phyloP scores from a whole-genome alignment of 1,140 invertebrate genomes.

The Megalonaias nervosa region DNA sequence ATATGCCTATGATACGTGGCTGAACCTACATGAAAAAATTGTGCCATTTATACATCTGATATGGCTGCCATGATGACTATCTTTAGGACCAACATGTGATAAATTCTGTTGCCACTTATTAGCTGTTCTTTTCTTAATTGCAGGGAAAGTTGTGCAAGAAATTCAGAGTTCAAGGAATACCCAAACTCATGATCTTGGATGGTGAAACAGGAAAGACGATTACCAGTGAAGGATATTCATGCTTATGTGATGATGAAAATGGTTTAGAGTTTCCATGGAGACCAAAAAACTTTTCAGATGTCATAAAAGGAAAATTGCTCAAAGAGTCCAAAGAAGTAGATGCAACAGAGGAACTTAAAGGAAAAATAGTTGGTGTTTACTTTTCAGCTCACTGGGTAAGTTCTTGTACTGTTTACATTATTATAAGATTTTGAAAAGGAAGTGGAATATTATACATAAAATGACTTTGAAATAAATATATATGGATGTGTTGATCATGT shows the following conservation, averaged over 20 bases:
- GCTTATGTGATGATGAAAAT: slow-evolving; percentile 78
- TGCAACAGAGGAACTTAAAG: slow-evolving; percentile 62
- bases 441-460: too few relatives aligned
- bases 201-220: slow-evolving; percentile 75
- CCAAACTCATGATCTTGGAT: slow-evolving; percentile 79
- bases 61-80: too few relatives aligned
- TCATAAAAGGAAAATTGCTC: slow-evolving; percentile 74
- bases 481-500: too few relatives aligned
- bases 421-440: too few relatives aligned
- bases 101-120: background rate
- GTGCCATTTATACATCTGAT: too few relatives aligned
- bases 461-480: too few relatives aligned
- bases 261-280: slow-evolving; percentile 80
- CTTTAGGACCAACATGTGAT: background rate
- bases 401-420: background rate
- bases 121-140: slow-evolving; percentile 68
- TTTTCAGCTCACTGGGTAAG: slow-evolving; percentile 88
- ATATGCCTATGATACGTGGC: too few relatives aligned
- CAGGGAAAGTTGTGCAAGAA: slow-evolving; percentile 65
- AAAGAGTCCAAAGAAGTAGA: slow-evolving; percentile 72
- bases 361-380: slow-evolving; percentile 82
- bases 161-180: slow-evolving; percentile 67
- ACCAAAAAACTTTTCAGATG: slow-evolving; percentile 75
- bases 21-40: too few relatives aligned
- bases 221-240: slow-evolving; percentile 78